A percentile compares a stretch with the other conserved stretches of the same genome.
Conservation (phyloP, 2,797 vertebrate species). For the Notolepis coatsorum region DNA sequence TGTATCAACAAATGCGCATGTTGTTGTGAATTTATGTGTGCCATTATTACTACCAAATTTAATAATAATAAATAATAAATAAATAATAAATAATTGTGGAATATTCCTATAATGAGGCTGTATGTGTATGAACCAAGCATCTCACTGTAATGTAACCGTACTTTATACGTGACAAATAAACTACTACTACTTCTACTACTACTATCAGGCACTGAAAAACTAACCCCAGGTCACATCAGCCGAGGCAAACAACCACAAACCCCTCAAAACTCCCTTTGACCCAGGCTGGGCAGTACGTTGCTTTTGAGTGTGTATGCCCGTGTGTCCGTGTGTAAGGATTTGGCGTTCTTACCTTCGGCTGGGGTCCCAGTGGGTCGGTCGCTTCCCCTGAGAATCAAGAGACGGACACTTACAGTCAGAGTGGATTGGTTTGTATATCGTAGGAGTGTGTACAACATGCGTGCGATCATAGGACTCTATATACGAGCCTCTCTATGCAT, state of each 20-base stretch:
- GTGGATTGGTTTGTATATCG: not conserved
- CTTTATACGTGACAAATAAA: no score
- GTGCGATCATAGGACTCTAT: not conserved
- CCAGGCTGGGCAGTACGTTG: no score
- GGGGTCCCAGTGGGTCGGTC: conserved; percentile 80
- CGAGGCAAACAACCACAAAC: not conserved
- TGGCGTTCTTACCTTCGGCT: conserved; percentile 77
- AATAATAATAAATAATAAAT: no score
- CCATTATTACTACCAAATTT: no score
- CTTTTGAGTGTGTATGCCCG: not conserved
- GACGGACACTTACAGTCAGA: not conserved
- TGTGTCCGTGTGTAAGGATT: not conserved
- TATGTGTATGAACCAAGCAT: no score
- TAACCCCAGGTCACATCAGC: not conserved
- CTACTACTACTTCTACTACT: no score
- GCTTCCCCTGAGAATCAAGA: conserved; percentile 82
- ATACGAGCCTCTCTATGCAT: not conserved
- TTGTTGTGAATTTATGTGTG: no score
- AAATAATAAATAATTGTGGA: no score
- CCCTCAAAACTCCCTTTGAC: no score
- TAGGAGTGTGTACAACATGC: not conserved
- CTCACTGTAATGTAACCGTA: no score
- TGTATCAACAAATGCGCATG: no score
- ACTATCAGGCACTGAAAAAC: not conserved
- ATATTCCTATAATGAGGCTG: no score